Conservation (phyloP, 2,888 invertebrate species). For the Acleris holmiana region DNA sequence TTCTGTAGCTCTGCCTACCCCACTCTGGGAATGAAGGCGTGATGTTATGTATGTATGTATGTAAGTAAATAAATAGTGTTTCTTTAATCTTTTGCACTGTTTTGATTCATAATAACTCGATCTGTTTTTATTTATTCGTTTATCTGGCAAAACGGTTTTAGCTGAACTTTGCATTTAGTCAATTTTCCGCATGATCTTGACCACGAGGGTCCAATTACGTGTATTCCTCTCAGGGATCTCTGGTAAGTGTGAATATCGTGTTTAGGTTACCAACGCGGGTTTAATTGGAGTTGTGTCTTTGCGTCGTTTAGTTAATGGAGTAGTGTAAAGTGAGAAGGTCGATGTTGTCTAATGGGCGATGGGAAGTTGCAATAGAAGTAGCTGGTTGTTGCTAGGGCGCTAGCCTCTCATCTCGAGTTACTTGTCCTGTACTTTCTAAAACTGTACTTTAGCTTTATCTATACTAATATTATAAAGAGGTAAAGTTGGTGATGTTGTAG, state of each 20-base stretch:
- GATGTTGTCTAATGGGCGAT: slow-evolving; percentile 40
- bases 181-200: slow-evolving; percentile 40
- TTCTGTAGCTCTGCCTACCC: too few relatives aligned
- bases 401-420: slow-evolving; percentile 44
- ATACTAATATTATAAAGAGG: too few relatives aligned
- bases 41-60: too few relatives aligned
- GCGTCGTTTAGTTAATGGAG: slow-evolving; percentile 21
- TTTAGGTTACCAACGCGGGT: slow-evolving; percentile 16
- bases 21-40: too few relatives aligned
- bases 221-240: slow-evolving; percentile 47
- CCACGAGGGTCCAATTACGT: slow-evolving; percentile 48
- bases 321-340: slow-evolving; percentile 22
- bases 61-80: slow-evolving; percentile 46
- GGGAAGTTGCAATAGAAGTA: slow-evolving; percentile 53
- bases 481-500: too few relatives aligned
- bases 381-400: slow-evolving; percentile 62
- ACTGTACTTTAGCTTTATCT: too few relatives aligned
- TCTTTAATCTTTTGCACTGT: slow-evolving; percentile 49
- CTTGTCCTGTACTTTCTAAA: slow-evolving; percentile 18
- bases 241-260: slow-evolving; percentile 47
- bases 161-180: slow-evolving; percentile 13
- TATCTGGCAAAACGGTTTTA: slow-evolving; percentile 12
- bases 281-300: slow-evolving; percentile 8
- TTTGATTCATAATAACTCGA: slow-evolving; percentile 47
- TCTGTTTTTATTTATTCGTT: slow-evolving; percentile 38